Conservation (phyloP, 2,888 invertebrate species). For the Drosophila merina region DNA sequence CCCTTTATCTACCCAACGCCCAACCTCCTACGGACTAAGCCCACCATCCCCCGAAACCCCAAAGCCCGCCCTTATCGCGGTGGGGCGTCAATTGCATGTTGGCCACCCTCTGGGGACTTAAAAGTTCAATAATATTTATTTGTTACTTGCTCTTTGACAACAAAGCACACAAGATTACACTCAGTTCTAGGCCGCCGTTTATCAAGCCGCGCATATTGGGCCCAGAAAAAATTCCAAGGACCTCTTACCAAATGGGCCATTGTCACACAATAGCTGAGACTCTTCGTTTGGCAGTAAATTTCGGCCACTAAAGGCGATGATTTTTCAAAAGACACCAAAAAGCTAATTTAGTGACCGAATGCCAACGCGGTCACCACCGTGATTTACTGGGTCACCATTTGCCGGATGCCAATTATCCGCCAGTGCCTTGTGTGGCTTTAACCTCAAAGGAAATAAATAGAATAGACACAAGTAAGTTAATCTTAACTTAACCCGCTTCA, state of each 20-base stretch:
- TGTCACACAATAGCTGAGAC: constrained; percentile 25
- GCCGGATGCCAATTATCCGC: constrained; percentile 40
- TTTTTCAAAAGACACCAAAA: constrained; percentile 47
- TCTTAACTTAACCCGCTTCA: not conserved
- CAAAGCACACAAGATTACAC: constrained; percentile 70
- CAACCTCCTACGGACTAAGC: not conserved
- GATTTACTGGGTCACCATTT: constrained; percentile 58
- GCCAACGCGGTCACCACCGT: constrained; percentile 50
- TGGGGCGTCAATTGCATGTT: constrained; percentile 51
- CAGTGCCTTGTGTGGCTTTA: constrained; percentile 20
- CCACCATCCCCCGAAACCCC: not conserved
- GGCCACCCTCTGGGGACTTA: constrained; percentile 62
- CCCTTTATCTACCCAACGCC: constrained; percentile 23
- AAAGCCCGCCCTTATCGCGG: constrained; percentile 7
- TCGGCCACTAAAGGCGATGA: constrained; percentile 48
- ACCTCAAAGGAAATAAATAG: not conserved
- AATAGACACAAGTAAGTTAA: not conserved
- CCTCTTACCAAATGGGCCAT: constrained; percentile 27
- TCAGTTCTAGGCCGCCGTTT: constrained; percentile 52
- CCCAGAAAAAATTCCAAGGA: constrained; percentile 24
- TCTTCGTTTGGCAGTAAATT: constrained; percentile 58
- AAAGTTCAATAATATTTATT: constrained; percentile 78
- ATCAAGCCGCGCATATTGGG: constrained; percentile 68
- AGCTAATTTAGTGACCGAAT: constrained; percentile 67
- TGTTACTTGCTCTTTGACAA: constrained; percentile 74